A percentile compares a stretch with the other conserved stretches of the same genome.
These are phyloP conservation scores for Pemphigus obesinymphae DNA, from an alignment of 1,140 invertebrate genomes.

Conservation along the genomic window DNA sequence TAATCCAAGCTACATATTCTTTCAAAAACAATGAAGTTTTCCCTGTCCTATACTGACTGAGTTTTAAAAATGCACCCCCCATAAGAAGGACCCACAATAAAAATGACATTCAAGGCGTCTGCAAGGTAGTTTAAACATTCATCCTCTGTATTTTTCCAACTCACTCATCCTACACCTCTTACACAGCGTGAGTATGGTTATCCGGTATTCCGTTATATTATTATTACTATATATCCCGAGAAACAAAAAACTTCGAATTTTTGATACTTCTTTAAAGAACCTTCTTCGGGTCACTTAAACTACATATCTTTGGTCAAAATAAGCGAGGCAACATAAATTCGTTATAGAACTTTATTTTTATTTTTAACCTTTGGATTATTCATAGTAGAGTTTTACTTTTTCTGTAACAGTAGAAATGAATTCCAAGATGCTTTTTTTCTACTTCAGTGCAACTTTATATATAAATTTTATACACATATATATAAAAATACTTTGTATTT, in stretches of 20 bases:
- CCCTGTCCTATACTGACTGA: neutral
- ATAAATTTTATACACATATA: neutral
- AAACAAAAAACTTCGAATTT: neutral
- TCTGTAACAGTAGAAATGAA: neutral
- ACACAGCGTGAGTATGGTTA: neutral
- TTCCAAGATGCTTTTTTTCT: slow-evolving; percentile 11
- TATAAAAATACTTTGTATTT: neutral
- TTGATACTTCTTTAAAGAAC: slow-evolving; percentile 3
- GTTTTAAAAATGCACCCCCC: neutral
- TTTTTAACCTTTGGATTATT: slow-evolving; percentile 20
- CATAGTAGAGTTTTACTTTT: neutral
- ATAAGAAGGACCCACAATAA: neutral
- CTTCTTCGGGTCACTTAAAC: neutral
- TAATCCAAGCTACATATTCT: neutral
- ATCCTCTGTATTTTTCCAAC: neutral
- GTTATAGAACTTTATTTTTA: neutral
- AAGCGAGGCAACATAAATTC: neutral
- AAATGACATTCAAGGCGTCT: slow-evolving; percentile 10
- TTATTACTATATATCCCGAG: neutral
- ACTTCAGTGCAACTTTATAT: neutral
- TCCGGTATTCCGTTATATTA: neutral
- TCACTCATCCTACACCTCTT: neutral
- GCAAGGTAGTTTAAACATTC: slow-evolving; percentile 24
- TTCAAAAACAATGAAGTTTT: neutral
- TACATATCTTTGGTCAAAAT: neutral